These are phyloP conservation scores for Tetranychus cinnabarinus DNA, from an alignment of 1,140 invertebrate genomes.

Conservation along the genomic window DNA sequence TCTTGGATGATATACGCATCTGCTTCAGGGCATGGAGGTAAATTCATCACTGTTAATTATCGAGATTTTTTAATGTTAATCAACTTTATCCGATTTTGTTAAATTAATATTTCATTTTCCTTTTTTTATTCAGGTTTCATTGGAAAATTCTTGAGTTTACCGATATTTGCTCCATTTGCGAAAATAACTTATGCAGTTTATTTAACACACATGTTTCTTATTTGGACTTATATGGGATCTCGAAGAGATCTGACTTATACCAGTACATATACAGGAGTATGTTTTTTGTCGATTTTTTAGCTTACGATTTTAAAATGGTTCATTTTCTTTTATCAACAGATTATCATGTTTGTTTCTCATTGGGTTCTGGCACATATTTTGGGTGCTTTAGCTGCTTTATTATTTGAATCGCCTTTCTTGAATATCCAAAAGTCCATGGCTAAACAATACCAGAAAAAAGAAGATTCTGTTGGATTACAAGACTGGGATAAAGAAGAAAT, in stretches of 20 bases:
- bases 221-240: slow-evolving; percentile 1
- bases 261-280: slow-evolving; percentile 9
- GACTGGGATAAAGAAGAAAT: too few species aligned
- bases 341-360: neutral
- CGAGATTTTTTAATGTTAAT: neutral
- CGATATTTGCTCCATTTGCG: slow-evolving; percentile 10
- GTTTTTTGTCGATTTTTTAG: neutral
- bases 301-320: neutral
- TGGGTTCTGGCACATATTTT: neutral
- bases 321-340: neutral
- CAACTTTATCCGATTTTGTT: neutral
- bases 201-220: slow-evolving; percentile 8
- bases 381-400: neutral
- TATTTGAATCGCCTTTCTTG: slow-evolving; percentile 9
- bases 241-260: neutral
- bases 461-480: too few species aligned
- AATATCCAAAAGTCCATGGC: neutral
- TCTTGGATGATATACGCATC: slow-evolving; percentile 13
- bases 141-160: slow-evolving; percentile 10
- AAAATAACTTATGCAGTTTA: slow-evolving; percentile 13
- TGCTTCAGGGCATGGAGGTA: slow-evolving; percentile 13
- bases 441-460: neutral
- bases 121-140: neutral
- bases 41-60: neutral
- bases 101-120: neutral